Percentiles rank a stretch among this genome's conserved stretches.
Conservation (phyloP, 2,113 vertebrate species). For the Xiphophorus hellerii region DNA sequence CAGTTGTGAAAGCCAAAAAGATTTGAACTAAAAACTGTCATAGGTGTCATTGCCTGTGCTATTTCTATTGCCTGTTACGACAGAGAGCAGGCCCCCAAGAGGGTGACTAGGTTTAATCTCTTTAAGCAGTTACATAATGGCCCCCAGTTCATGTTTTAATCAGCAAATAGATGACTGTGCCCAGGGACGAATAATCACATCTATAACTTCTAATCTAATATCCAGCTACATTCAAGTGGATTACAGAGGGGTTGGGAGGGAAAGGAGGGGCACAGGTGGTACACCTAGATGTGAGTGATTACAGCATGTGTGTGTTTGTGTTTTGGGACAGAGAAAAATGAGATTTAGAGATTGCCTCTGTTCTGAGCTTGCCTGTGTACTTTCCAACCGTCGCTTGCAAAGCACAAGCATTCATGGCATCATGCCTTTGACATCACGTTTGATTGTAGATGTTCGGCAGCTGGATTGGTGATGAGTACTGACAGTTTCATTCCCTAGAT, state of each 20-base stretch:
- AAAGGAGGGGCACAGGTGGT: constrained; percentile 63
- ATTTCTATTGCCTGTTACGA: constrained; percentile 50
- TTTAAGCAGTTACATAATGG: constrained; percentile 78
- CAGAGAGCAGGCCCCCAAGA: constrained; percentile 47
- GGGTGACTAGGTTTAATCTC: constrained; percentile 70
- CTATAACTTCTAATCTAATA: constrained; percentile 81
- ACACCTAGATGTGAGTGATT: constrained; percentile 52
- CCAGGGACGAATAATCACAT: constrained; percentile 78
- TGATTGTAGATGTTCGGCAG: constrained; percentile 53
- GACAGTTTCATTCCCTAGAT: constrained; percentile 74
- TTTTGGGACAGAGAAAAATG: constrained; percentile 46
- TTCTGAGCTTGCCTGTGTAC: constrained; percentile 8
- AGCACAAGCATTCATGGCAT: constrained; percentile 31
- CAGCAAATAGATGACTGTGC: constrained; percentile 74
- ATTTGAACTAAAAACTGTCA: constrained; percentile 21
- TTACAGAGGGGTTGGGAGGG: constrained; percentile 56
- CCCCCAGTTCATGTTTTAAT: constrained; percentile 75
- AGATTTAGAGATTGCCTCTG: constrained; percentile 38
- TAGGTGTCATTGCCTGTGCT: constrained; percentile 30
- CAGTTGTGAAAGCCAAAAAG: constrained; percentile 18
- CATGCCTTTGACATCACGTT: constrained; percentile 64
- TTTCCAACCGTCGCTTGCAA: constrained; percentile 7
- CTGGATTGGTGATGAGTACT: constrained; percentile 45
- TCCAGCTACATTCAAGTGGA: constrained; percentile 74
- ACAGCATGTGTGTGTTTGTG: constrained; percentile 42